Percentiles rank a stretch among this genome's conserved stretches.
These are phyloP conservation scores for Slavum lentiscoides DNA, from an alignment of 2,888 invertebrate genomes.

Conservation along the genomic window DNA sequence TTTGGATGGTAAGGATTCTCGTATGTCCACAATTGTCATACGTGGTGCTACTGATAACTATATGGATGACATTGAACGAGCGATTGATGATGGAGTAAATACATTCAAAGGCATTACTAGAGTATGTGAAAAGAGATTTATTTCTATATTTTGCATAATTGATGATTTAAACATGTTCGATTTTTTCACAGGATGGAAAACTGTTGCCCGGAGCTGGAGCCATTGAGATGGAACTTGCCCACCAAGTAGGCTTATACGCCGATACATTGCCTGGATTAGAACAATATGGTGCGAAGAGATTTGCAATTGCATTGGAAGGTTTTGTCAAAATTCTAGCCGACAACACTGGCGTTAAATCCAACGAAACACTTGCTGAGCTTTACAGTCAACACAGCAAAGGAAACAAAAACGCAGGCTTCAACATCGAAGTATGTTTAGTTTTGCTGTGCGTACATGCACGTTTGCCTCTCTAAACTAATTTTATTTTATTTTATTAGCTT, in stretches of 20 bases:
- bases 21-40: constrained; percentile 90
- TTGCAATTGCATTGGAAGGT: constrained; percentile 80
- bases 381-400: constrained; percentile 92
- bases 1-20: constrained; percentile 79
- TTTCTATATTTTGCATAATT: neutral
- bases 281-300: constrained; percentile 95
- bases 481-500: constrained; percentile 59
- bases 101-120: constrained; percentile 90
- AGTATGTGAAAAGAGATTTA: constrained; percentile 60
- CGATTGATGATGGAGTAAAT: constrained; percentile 98
- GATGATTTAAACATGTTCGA: neutral
- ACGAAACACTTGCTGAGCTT: constrained; percentile 83
- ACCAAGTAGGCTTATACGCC: constrained; percentile 81
- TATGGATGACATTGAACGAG: constrained; percentile 98
- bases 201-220: constrained; percentile 94
- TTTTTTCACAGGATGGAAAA: constrained; percentile 62
- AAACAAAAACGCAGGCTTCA: constrained; percentile 79
- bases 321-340: constrained; percentile 92
- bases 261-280: constrained; percentile 92
- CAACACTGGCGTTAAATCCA: constrained; percentile 88
- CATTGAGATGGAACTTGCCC: constrained; percentile 89
- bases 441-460: neutral
- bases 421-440: constrained; percentile 71
- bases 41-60: constrained; percentile 96
- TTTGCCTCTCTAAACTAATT: constrained; percentile 6